Evolutionary conservation across 2,888 invertebrate genomes (phyloP), one percentile per base, ranked within the genome.

Genomic region (Arge pagana): DNA sequence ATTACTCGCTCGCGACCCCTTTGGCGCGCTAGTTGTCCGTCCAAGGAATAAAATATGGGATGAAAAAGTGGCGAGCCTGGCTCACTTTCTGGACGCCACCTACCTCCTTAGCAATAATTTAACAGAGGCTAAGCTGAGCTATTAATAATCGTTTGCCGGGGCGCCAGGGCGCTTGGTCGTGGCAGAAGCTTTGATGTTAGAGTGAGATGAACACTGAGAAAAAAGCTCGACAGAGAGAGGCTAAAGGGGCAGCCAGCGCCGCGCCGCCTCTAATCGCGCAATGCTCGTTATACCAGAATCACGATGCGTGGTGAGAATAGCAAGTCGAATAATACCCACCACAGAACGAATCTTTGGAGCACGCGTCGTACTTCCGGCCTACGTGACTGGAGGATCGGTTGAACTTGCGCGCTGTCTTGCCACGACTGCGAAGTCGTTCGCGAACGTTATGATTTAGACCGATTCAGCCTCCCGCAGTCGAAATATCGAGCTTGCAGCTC

Each of bases 71-170:
- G n/a, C n/a, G n/a, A n/a, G n/a, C n/a, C n/a, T n/a, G n/a, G n/a
- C n/a, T n/a, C n/a, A n/a, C n/a, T n/a, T n/a, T n/a, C n/a, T n/a
- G n/a, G n/a, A n/a, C n/a, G n/a, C n/a, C n/a, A n/a, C n/a, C n/a
- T n/a, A n/a, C n/a, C n/a, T n/a, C n/a, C n/a, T n/a, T n/a, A 56
- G 45, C 55, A 56, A 64, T 65, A 63, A 65, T 65, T 65, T 60
- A 60, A 53, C 56, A 57, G 53, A 53, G 55, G 53, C 54, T 55
- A 45, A 50, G 60, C 63, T 59, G 63, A 50, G 60, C 63, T 59
- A 65, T 65, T 65, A 63, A 65, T 64, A 65, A 65, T 63, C 56
- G 43, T 50, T 59, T 52, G 45, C 52, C 24, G n/a, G n/a, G n/a
- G n/a, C n/a, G n/a, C n/a, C n/a, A n/a, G n/a, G n/a, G 33, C 45